Evolutionary conservation across 2,888 invertebrate genomes (phyloP).

Genomic region (Sarcophaga subvicina): DNA sequence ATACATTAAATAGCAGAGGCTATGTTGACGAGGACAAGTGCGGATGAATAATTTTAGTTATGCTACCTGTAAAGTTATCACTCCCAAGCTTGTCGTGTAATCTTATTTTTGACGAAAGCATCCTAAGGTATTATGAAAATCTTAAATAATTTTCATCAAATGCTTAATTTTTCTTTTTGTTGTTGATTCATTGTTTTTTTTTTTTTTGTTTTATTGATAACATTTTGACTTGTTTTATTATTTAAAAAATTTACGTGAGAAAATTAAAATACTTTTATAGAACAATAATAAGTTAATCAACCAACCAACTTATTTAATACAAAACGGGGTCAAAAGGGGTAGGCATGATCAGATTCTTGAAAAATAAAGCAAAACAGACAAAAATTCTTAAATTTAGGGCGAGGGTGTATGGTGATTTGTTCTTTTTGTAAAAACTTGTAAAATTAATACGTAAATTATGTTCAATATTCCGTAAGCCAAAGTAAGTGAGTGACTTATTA

Average conservation of each 20-base stretch:
- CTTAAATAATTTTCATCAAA: slow-evolving; percentile 40
- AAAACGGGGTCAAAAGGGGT: not conserved
- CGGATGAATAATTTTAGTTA: too few relatives aligned
- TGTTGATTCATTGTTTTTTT: slow-evolving; percentile 9
- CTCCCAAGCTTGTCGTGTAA: too few relatives aligned
- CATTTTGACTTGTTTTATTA: slow-evolving; percentile 31
- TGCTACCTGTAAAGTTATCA: too few relatives aligned
- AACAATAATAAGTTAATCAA: slow-evolving; percentile 3
- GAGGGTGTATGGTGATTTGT: too few relatives aligned
- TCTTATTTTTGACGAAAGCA: too few relatives aligned
- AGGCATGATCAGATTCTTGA: too few relatives aligned
- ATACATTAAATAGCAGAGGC: too few relatives aligned
- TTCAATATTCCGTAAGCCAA: not conserved
- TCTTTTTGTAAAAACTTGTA: not conserved
- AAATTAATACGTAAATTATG: not conserved
- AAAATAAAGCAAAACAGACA: too few relatives aligned
- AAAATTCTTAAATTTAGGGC: too few relatives aligned
- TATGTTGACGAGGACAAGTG: too few relatives aligned
- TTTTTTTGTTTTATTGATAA: slow-evolving; percentile 22
- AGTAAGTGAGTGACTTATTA: not conserved
- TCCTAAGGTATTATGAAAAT: too few relatives aligned
- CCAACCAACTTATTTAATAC: slow-evolving; percentile 10
- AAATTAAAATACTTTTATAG: slow-evolving; percentile 12
- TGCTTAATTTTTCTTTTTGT: slow-evolving; percentile 5
- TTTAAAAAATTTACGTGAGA: slow-evolving; percentile 34